Base-by-base conservation (phyloP, 1,140 invertebrate genomes). In the Lethocerus indicus region DNA sequence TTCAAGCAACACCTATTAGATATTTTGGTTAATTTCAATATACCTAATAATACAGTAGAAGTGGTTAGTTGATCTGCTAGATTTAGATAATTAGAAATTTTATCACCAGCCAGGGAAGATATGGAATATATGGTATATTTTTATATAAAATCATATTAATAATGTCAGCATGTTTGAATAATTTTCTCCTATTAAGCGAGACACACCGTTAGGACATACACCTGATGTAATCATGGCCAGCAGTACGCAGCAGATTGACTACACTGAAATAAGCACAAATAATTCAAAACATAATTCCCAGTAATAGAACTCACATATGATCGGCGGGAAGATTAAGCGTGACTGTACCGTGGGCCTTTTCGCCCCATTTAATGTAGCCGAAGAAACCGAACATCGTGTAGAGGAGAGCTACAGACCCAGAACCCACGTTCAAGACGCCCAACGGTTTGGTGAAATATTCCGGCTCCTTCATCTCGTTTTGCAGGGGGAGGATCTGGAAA, bases 401-500 rank as follows among this genome's bases (percentile, higher is more conserved):
- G 5, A 47, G 28, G 7, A 27, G 21, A 3, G 18, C 27, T 12
- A 18, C 20, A 1, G 25, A 13, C 20, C 24, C 32, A 2, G 28
- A 16, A 5, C 18, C 21, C 20, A 21, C 24, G n/a, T 29, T 35
- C 2, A 47, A 29, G 9, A 47, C 45, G 2, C 45, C 45, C 2
- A 18, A 35, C 7, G 12, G 20, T 23, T 21, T 26, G 2, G 2
- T 21, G 1, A 47, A 14, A 9, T 35, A 16, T 28, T 47, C 32
- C 2, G 26, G 26, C 36, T 29, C 36, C 20, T 20, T 18, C 45
- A 47, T 47, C 45, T 47, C 45, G 45, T 25, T 47, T 29, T 47
- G 45, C 12, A 47, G 20, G 32, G 45, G 45, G 20, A 47, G 16
- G 21, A 47, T 32, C 45, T 47, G 16, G 16, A 7, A n/a, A 44